phyloP scores from a whole-genome alignment of 1,140 invertebrate species.

The Idris sp. region DNA sequence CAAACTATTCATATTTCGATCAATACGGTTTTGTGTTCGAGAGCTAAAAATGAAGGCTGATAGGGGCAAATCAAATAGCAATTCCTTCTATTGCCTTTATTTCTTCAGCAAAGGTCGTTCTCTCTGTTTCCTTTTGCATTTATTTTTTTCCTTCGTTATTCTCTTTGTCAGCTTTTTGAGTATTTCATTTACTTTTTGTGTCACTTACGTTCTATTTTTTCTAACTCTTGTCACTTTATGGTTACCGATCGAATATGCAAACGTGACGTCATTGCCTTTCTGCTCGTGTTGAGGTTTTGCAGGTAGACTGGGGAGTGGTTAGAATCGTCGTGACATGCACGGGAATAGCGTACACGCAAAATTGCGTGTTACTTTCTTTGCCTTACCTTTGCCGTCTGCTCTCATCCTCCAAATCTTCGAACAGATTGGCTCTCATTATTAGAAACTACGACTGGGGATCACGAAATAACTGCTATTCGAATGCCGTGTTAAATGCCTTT shows the following conservation, averaged over 20 bases:
- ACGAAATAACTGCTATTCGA: conserved; percentile 32
- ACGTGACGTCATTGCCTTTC: conserved; percentile 60
- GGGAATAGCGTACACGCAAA: conserved; percentile 51
- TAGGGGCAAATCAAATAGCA: conserved; percentile 47
- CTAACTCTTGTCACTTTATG: conserved; percentile 28
- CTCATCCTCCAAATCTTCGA: conserved; percentile 41
- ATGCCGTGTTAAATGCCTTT: conserved; percentile 47
- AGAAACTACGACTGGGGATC: conserved; percentile 32
- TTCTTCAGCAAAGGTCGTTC: too few species aligned
- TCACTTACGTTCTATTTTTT: conserved; percentile 33
- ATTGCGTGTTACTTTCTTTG: too few species aligned
- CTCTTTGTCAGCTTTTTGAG: conserved; percentile 30
- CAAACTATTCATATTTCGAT: conserved; percentile 48
- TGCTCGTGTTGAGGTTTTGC: conserved; percentile 34
- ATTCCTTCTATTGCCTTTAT: background rate
- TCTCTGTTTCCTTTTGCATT: conserved; percentile 2
- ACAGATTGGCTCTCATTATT: conserved; percentile 52
- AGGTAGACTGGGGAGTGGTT: conserved; percentile 28
- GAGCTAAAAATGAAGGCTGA: conserved; percentile 44
- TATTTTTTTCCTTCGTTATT: conserved; percentile 7
- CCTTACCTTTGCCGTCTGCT: too few species aligned
- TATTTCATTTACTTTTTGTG: conserved; percentile 46
- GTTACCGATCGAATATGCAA: conserved; percentile 40
- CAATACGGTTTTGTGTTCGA: conserved; percentile 48
- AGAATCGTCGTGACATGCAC: conserved; percentile 53